Conservation (phyloP, 1,140 invertebrate genomes). For the Leptinotarsa defecta region DNA sequence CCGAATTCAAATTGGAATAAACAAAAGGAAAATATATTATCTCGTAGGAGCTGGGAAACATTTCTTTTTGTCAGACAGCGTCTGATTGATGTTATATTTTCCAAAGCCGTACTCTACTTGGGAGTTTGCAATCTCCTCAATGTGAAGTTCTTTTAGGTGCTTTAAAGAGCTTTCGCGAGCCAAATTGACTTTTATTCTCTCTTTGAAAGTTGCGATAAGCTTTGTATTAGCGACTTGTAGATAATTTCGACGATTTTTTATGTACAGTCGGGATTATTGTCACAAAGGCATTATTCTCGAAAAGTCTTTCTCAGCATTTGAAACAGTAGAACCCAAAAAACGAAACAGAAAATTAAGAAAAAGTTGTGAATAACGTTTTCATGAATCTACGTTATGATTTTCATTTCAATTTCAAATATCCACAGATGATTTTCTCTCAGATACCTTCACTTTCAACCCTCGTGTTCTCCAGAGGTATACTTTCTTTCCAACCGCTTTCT, state of each 20-base stretch:
- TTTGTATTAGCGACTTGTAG: neutral
- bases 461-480: too few relatives aligned
- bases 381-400: too few relatives aligned
- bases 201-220: conserved; percentile 2
- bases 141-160: conserved; percentile 2
- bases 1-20: conserved; percentile 4
- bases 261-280: neutral
- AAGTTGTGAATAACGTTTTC: too few relatives aligned
- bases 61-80: neutral
- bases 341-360: too few relatives aligned
- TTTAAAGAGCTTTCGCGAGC: neutral
- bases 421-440: too few relatives aligned
- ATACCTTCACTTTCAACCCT: too few relatives aligned
- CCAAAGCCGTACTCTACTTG: neutral
- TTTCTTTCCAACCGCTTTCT: too few relatives aligned
- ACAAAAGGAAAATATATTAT: conserved; percentile 1
- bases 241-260: neutral
- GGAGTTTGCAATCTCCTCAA: conserved; percentile 1
- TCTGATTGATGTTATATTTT: conserved; percentile 9
- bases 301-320: too few relatives aligned
- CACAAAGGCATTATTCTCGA: too few relatives aligned
- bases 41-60: neutral
- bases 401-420: too few relatives aligned
- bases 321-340: too few relatives aligned
- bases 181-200: neutral